Percentiles rank a stretch among this genome's conserved stretches.
Evolutionary conservation across 23 tunicate species (phyloP).

Genomic region (Corella eumyota): DNA sequence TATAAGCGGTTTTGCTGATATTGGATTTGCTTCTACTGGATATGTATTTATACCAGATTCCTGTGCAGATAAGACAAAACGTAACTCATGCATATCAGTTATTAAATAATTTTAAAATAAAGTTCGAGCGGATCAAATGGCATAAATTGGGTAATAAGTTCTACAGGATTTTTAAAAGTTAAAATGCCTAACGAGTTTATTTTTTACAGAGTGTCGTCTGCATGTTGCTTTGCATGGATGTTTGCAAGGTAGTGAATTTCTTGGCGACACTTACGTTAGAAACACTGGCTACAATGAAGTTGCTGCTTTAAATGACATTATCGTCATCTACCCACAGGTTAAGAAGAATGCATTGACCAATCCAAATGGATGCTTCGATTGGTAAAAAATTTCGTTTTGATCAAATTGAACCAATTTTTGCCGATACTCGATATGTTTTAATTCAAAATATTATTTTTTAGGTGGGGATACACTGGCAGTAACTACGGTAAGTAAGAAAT

Average conservation of each 20-base stretch:
- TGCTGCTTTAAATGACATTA: conserved; percentile 62
- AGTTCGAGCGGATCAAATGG: too few relatives aligned
- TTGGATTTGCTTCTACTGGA: conserved; percentile 45
- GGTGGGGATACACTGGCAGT: conserved; percentile 73
- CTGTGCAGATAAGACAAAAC: conserved; percentile 29
- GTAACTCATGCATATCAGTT: too few relatives aligned
- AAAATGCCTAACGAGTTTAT: not conserved
- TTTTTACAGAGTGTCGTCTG: conserved; percentile 36
- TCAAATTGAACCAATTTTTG: too few relatives aligned
- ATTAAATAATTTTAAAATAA: not conserved
- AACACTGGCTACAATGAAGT: conserved; percentile 67
- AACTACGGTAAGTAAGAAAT: conserved; percentile 38
- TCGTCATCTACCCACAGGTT: conserved; percentile 64
- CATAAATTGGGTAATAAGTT: too few relatives aligned
- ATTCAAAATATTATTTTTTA: too few relatives aligned
- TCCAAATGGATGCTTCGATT: conserved; percentile 89
- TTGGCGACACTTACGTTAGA: conserved; percentile 37
- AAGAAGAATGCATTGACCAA: conserved; percentile 23
- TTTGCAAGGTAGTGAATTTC: conserved; percentile 31
- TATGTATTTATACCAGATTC: conserved; percentile 70
- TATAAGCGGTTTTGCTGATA: conserved; percentile 6
- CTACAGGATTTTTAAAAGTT: not conserved
- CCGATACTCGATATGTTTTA: too few relatives aligned
- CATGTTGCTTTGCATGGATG: conserved; percentile 77
- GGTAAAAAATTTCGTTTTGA: conserved; percentile 34